Evolutionary conservation across 1,140 invertebrate genomes (phyloP), one percentile per base, ranked within the genome.

Genomic region (Eupristina koningsbergeri): DNA sequence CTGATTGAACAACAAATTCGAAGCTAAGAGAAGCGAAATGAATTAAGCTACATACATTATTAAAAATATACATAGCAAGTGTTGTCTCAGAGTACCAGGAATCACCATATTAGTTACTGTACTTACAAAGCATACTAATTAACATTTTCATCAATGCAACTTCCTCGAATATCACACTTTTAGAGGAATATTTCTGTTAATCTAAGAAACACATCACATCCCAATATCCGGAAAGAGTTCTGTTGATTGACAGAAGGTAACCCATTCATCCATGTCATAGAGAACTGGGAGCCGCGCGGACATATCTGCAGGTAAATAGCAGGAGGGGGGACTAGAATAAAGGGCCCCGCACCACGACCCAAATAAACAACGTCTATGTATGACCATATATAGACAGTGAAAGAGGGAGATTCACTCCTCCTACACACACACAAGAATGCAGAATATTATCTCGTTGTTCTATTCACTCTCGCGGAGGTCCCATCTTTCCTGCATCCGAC

Each of bases 341-440:
- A 58, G 41, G 36, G 36, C 1, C 36, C 67, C 17, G 6, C n/a
- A n/a, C 31, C 64, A 36, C 64, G 64, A 69, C 36, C 64, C 64
- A 36, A 69, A 69, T 69, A 39, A 36, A 41, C 36, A 22, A 22
- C 41, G 36, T 8, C 75, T 39, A 47, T 26, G 79, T 58, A 31
- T 17, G n/a, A 5, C 81, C 81, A 74, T 83, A 83, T 83, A 83
- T 77, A 74, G 81, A 64, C 74, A 67, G 74, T 36, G 31, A 61
- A 58, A 47, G 41, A 36, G 31, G 61, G 73, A 47, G 41, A 36
- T 41, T 36, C 69, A 47, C 17, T 0, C 69, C 81, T 81, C 75
- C 34, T 9, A 2, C 19, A 26, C 29, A 73, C 75, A 53, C 50
- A 41, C 41, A 39, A 36, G 36, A 41, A 41, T 71, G 41, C n/a